phyloP scores from a whole-genome alignment of 2,888 invertebrate genomes.

The Scaptomyza reducta region DNA sequence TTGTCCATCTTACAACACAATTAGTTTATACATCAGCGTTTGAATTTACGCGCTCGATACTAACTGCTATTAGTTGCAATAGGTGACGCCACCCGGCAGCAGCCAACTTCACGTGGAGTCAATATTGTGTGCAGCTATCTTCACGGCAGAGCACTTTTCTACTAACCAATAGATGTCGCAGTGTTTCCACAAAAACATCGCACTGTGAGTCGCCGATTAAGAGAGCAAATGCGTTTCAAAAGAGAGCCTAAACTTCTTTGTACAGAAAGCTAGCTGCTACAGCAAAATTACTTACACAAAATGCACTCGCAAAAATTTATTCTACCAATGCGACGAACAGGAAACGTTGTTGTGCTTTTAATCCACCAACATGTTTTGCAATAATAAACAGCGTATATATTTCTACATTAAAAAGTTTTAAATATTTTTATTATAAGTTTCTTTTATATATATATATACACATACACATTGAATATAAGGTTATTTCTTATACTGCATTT shows the following conservation, averaged over 20 bases:
- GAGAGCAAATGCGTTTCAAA: too few species aligned
- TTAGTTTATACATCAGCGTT: too few species aligned
- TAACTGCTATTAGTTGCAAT: fast-evolving
- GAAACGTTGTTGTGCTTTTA: not conserved
- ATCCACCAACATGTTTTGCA: not conserved
- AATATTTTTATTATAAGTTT: constrained; percentile 59
- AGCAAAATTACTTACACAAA: not conserved
- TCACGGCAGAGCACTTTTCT: not conserved
- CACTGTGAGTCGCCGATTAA: not conserved
- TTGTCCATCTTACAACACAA: too few species aligned
- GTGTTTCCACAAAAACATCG: not conserved
- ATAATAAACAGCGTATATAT: not conserved
- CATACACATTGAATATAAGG: constrained; percentile 59
- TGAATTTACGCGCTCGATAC: too few species aligned
- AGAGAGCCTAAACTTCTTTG: not conserved
- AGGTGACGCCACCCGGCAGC: not conserved
- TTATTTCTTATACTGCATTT: constrained; percentile 59
- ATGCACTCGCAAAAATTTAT: too few species aligned
- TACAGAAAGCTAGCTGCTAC: not conserved
- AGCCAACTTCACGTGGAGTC: constrained; percentile 6
- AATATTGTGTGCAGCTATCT: not conserved
- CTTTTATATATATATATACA: constrained; percentile 46
- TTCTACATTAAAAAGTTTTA: constrained; percentile 60
- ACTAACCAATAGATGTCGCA: constrained; percentile 18
- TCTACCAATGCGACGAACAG: too few species aligned